phyloP scores from a whole-genome alignment of 1,140 invertebrate genomes.

The Protaetia brevitarsis region DNA sequence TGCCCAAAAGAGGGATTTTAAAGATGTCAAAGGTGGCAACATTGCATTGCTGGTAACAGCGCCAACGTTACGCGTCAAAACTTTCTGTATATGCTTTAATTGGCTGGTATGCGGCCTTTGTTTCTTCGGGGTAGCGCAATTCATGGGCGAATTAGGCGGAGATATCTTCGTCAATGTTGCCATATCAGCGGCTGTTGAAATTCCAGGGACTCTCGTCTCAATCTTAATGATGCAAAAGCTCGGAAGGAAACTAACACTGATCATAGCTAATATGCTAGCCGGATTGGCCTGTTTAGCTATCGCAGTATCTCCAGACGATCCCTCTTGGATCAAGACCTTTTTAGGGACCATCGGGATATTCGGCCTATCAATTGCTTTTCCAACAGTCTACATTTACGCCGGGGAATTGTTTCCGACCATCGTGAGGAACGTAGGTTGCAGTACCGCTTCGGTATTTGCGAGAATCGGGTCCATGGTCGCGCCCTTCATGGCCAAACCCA shows the following conservation, averaged over 20 bases:
- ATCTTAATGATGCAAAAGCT: constrained; percentile 62
- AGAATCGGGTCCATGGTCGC: constrained; percentile 65
- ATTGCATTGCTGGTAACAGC: constrained; percentile 69
- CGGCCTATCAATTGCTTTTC: constrained; percentile 64
- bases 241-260: constrained; percentile 63
- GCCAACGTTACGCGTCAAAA: constrained; percentile 69
- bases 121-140: constrained; percentile 73
- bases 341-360: constrained; percentile 63
- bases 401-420: constrained; percentile 69
- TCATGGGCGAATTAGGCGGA: constrained; percentile 65
- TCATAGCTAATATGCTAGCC: constrained; percentile 60
- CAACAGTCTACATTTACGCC: constrained; percentile 65
- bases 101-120: constrained; percentile 73
- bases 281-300: constrained; percentile 63
- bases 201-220: constrained; percentile 66
- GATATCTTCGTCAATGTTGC: constrained; percentile 72
- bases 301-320: constrained; percentile 53
- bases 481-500: constrained; percentile 57
- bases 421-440: constrained; percentile 64
- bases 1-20: constrained; percentile 39
- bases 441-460: constrained; percentile 64
- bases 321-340: constrained; percentile 52
- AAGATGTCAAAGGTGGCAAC: constrained; percentile 41
- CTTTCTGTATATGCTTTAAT: constrained; percentile 66
- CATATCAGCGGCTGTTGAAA: constrained; percentile 63